phyloP scores from a whole-genome alignment of 2,797 vertebrate genomes.

The Xiphorhynchus erythropygius region DNA sequence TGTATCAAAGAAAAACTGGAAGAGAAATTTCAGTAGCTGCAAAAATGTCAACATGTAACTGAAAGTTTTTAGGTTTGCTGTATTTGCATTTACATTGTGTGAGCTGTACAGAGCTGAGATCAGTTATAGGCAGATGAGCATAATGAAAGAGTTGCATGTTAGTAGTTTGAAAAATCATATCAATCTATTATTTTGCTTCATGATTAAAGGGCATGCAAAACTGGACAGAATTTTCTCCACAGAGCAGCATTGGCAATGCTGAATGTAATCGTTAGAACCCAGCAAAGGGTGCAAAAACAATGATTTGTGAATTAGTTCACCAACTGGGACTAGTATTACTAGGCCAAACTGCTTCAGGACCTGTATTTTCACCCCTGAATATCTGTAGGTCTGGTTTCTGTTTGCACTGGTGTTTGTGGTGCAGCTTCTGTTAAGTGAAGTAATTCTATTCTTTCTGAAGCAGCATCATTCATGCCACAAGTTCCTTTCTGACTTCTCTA shows the following conservation, averaged over 20 bases:
- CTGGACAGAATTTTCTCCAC: neutral
- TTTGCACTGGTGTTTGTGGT: neutral
- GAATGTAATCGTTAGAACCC: neutral
- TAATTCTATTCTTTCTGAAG: neutral
- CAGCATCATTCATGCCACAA: neutral
- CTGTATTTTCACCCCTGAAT: neutral
- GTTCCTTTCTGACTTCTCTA: neutral
- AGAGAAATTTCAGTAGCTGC: neutral
- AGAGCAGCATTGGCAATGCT: neutral
- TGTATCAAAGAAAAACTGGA: neutral
- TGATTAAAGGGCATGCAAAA: neutral
- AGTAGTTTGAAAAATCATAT: neutral
- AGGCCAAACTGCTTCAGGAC: neutral
- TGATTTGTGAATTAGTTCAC: neutral
- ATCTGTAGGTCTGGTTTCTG: neutral
- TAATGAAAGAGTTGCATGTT: neutral
- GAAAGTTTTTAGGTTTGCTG: neutral
- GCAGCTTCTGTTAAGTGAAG: neutral
- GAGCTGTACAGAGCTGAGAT: neutral
- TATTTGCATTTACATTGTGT: neutral
- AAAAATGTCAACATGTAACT: neutral
- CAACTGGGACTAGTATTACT: neutral
- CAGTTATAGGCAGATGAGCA: neutral
- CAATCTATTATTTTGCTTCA: neutral
- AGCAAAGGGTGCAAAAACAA: neutral